Evolutionary conservation across 2,888 invertebrate genomes (phyloP).

Genomic region (Keiferia lycopersicella): DNA sequence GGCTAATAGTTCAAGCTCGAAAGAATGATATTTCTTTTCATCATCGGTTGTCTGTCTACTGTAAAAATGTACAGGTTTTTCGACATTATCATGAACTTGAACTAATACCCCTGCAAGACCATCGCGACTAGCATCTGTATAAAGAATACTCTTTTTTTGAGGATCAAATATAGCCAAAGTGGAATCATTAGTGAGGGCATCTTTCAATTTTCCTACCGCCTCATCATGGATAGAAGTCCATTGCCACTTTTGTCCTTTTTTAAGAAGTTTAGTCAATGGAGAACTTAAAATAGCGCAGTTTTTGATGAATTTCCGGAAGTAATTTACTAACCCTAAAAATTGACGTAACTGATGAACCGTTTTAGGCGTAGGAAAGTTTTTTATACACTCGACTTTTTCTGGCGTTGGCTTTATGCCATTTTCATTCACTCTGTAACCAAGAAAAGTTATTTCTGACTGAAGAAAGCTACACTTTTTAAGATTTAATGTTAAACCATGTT

Average conservation of each 20-base stretch:
- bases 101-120: slow-evolving; percentile 47
- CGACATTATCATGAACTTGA: slow-evolving; percentile 36
- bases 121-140: slow-evolving; percentile 39
- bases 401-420: slow-evolving; percentile 33
- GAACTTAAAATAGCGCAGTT: slow-evolving; percentile 38
- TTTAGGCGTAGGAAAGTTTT: slow-evolving; percentile 35
- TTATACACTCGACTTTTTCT: slow-evolving; percentile 35
- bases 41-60: slow-evolving; percentile 47
- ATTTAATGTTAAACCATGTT: slow-evolving; percentile 29
- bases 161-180: slow-evolving; percentile 38
- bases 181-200: slow-evolving; percentile 27
- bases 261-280: slow-evolving; percentile 40
- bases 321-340: slow-evolving; percentile 39
- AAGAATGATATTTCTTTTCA: slow-evolving; percentile 49
- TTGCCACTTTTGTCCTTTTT: slow-evolving; percentile 34
- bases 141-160: slow-evolving; percentile 31
- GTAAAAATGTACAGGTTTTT: slow-evolving; percentile 44
- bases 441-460: slow-evolving; percentile 35
- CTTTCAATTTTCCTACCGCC: too few relatives aligned
- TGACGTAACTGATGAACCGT: slow-evolving; percentile 36
- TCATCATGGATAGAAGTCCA: slow-evolving; percentile 31
- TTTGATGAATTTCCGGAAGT: slow-evolving; percentile 42
- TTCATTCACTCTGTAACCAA: slow-evolving; percentile 36
- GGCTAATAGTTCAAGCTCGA: slow-evolving; percentile 48
- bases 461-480: slow-evolving; percentile 38